Evolutionary conservation across 2,113 vertebrate species (phyloP), one percentile per base, ranked within the genome.

Genomic region (Callionymus lyra): DNA sequence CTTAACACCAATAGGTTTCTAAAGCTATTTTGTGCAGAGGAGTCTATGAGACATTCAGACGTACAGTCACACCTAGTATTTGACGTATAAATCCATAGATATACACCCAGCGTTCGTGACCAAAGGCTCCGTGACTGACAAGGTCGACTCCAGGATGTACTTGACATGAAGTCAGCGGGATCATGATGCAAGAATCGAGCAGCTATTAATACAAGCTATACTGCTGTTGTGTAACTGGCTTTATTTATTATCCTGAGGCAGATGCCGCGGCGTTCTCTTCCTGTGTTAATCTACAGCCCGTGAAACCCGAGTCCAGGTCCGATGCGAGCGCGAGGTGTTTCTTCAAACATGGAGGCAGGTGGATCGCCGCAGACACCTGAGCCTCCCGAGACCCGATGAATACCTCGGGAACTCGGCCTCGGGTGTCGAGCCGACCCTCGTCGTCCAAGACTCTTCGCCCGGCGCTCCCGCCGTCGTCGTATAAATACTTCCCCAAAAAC

Each of bases 281-380:
- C 77, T 73, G 75, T 73, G 75, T 58, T 80, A 82, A 80, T 77
- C 77, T 73, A 68, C 55, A 36, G 61, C 42, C 50, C 48, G 52
- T 73, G 72, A 80, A 81, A 82, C 53, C 13, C 6, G 66, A 82
- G 48, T 59, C 76, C 44, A n/a, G 1, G 68, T 63, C 63, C 65
- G 37, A 65, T 10, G 38, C 34, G 47, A 59, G 50, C 33, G 31
- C 14, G 40, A 65, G 35, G 50, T 46, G 21, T 32, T n/a, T 10
- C 40, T 21, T n/a, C 19, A 41, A 41, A 9, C n/a, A n/a, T n/a
- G n/a, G 9, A 41, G 14, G 10, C 19, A 41, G 19, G 40, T 27
- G 8, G 21, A 27, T 27, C 4, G 8, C 12, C 13, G 19, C 21
- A 27, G 21, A 27, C 21, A 27, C 21, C 21, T 27, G 21, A 27